Evolutionary conservation across 2,797 vertebrate species (phyloP).

Genomic region (Danio aesculapii): DNA sequence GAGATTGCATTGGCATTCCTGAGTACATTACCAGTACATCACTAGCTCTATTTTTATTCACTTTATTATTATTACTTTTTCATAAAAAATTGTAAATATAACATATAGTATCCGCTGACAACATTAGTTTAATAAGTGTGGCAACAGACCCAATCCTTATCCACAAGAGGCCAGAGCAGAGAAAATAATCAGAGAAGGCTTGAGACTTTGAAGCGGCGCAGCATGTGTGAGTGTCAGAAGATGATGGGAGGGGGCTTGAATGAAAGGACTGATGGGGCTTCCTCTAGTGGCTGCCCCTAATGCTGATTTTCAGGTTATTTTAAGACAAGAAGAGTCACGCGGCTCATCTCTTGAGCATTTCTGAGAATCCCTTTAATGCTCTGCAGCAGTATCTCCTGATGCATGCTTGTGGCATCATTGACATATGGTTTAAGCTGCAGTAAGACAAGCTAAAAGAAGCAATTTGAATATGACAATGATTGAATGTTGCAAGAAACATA

Average conservation of each 20-base stretch:
- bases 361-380: slow-evolving; percentile 45
- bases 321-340: slow-evolving; percentile 29
- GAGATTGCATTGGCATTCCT: too few species aligned
- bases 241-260: slow-evolving; percentile 30
- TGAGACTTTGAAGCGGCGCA: slow-evolving; percentile 19
- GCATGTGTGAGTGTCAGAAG: slow-evolving; percentile 14
- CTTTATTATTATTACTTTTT: too few species aligned
- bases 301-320: slow-evolving; percentile 44
- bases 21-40: too few species aligned
- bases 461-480: slow-evolving; percentile 49
- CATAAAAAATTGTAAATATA: too few species aligned
- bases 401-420: slow-evolving; percentile 9
- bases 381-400: slow-evolving; percentile 33
- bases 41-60: too few species aligned
- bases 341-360: slow-evolving; percentile 42
- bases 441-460: slow-evolving; percentile 36
- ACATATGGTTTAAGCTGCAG: slow-evolving; percentile 9
- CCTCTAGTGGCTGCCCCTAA: slow-evolving; percentile 32
- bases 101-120: not conserved
- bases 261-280: slow-evolving; percentile 35
- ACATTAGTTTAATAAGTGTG: slow-evolving; percentile 22
- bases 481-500: slow-evolving; percentile 48
- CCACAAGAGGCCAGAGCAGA: slow-evolving; percentile 20
- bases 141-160: not conserved
- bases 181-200: slow-evolving; percentile 39